Base-by-base conservation (phyloP, 2,888 invertebrate species). In the Callyntrura guangdongensis region DNA sequence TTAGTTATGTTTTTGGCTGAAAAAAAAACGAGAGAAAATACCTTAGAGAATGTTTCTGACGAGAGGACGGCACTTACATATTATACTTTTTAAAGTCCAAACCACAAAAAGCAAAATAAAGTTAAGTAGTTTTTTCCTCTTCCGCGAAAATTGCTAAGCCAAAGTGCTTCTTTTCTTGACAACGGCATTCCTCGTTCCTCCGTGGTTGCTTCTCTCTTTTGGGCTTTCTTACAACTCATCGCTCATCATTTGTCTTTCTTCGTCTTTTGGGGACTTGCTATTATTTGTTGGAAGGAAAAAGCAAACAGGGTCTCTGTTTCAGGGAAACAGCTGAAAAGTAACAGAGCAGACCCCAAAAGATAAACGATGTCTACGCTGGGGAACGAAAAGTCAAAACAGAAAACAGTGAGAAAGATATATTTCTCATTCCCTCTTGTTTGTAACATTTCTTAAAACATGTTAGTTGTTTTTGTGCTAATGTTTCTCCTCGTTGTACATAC, bases 211-310 rank as follows among this genome's bases (percentile, higher is more conserved):
- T 17, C 69, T 12, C n/a, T 12, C 61, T 4, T n/a, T 59, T 17
- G 9, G 17, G 17, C 49, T 86, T 81, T 87, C 81, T 49, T 87
- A 81, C 67, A 72, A 72, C 89, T 89, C 83, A 74, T 89, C 77
- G 20, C 74, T 89, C 89, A 89, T 89, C 89, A 84, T 89, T 83
- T 89, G 89, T 89, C 89, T 89, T n/a, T 77, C 83, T 47, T 72
- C 84, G 53, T 82, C 82, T 72, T n/a, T n/a, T 56, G 72, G 77
- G 77, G 61, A 89, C 83, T 61, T 88, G 67, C 83, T 74, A 84
- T 84, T 88, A 72, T 69, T 87, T 79, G 77, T 17, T 56, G 20
- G 25, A 74, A 53, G 49, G 11, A 11, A 11, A 22, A 53, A 22
- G 83, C 20, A 53, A 53, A 61, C 12, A 27, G 14, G 36, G 36